A percentile compares a stretch with the other conserved stretches of the same genome.
These are phyloP conservation scores for Montipora efflorescens DNA, from an alignment of 64 coral and sea anemone species.

Conservation along the genomic window DNA sequence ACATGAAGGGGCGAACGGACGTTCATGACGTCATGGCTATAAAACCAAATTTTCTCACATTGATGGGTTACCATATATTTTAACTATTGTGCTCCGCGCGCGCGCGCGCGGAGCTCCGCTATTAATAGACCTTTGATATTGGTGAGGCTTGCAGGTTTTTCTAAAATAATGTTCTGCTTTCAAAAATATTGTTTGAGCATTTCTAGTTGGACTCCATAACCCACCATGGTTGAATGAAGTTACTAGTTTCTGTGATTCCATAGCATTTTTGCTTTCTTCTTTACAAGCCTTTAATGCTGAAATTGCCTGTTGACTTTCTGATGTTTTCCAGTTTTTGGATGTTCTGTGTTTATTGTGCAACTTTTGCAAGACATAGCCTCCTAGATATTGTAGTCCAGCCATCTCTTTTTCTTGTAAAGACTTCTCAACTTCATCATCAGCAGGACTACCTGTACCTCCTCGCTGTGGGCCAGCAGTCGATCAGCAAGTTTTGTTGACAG, in stretches of 20 bases:
- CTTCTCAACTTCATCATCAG: too few species aligned
- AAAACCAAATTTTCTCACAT: too few species aligned
- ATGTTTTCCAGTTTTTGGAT: not conserved
- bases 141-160: not conserved
- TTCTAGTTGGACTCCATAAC: slow-evolving; percentile 15
- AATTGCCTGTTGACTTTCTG: slow-evolving; percentile 26
- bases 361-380: too few species aligned
- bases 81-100: too few species aligned
- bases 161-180: slow-evolving; percentile 15
- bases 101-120: not conserved
- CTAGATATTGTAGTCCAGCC: slow-evolving; percentile 5
- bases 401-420: not conserved
- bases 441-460: too few species aligned
- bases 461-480: too few species aligned
- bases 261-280: slow-evolving; percentile 16
- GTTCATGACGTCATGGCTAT: too few species aligned
- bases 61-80: not conserved
- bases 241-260: slow-evolving; percentile 1
- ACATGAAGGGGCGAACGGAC: too few species aligned
- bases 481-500: too few species aligned
- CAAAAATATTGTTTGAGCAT: not conserved
- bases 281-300: slow-evolving; percentile 5
- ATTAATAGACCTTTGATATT: not conserved
- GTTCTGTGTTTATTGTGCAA: too few species aligned
- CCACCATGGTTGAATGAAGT: not conserved